These are phyloP conservation scores for Microcebus murinus DNA, from an alignment of 2,113 vertebrate species.

Conservation along the genomic window DNA sequence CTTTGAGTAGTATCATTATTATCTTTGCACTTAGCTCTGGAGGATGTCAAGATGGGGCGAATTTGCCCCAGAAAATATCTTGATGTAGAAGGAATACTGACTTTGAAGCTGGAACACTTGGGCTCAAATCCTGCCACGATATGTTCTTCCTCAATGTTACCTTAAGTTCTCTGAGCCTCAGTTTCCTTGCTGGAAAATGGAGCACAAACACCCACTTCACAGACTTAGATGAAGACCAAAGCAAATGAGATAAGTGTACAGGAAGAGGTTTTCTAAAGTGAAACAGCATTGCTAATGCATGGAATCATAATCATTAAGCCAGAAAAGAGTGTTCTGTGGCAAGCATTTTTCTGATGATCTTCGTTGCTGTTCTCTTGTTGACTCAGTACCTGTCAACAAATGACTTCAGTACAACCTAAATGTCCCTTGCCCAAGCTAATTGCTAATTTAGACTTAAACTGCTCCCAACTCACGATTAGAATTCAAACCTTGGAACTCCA, in stretches of 20 bases:
- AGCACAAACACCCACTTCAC: neutral
- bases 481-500: slow-evolving; percentile 71
- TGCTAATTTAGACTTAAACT: slow-evolving; percentile 70
- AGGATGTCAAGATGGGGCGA: neutral
- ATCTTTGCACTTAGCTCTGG: neutral
- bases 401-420: slow-evolving; percentile 58
- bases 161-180: neutral
- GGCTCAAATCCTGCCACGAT: neutral
- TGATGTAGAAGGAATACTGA: neutral
- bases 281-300: neutral
- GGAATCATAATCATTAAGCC: neutral
- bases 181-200: neutral
- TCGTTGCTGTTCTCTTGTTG: slow-evolving; percentile 27
- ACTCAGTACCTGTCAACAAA: slow-evolving; percentile 59
- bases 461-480: slow-evolving; percentile 62
- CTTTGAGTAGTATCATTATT: neutral
- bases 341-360: neutral
- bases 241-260: neutral
- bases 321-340: neutral
- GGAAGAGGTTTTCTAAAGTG: neutral
- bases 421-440: slow-evolving; percentile 60
- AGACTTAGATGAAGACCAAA: neutral
- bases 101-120: neutral
- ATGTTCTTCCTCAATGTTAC: neutral
- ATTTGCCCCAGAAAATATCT: neutral